These are phyloP conservation scores for Ovis aries DNA, from an alignment of 2,113 vertebrate genomes.

Conservation along the genomic window DNA sequence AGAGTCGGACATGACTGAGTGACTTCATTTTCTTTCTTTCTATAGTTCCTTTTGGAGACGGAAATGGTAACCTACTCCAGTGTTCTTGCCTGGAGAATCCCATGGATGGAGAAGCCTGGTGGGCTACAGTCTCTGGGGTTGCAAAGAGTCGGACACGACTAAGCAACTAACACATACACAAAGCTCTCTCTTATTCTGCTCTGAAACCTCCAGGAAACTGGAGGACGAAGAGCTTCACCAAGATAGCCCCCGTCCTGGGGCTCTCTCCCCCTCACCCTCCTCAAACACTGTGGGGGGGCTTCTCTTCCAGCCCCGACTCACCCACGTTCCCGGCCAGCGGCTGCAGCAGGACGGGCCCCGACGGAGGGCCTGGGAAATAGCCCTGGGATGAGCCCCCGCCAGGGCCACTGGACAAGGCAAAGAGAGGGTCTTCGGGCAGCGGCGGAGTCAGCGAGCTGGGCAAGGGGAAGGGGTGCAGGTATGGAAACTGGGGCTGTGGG, in stretches of 20 bases:
- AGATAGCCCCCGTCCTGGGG: not conserved
- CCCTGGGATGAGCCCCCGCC: constrained; percentile 66
- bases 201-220: not conserved
- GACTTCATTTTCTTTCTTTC: not conserved
- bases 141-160: not conserved
- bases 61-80: not conserved
- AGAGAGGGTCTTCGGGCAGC: constrained; percentile 76
- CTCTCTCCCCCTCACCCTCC: constrained; percentile 22
- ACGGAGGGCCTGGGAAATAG: constrained; percentile 75
- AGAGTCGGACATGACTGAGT: rapidly evolving
- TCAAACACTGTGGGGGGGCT: constrained; percentile 17
- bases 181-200: not conserved
- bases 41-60: not conserved
- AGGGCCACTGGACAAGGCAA: constrained; percentile 70
- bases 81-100: not conserved
- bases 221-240: rapidly evolving
- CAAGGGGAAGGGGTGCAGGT: constrained; percentile 70
- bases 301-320: constrained; percentile 64
- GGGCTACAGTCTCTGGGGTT: not conserved
- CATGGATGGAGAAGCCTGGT: not conserved
- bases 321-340: constrained; percentile 67
- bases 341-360: constrained; percentile 80
- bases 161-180: not conserved
- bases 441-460: constrained; percentile 79
- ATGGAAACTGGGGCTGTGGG: constrained; percentile 74